Evolutionary conservation across 2,113 vertebrate genomes (phyloP), one percentile per base, ranked within the genome.

Genomic region (Chloebia gouldiae): DNA sequence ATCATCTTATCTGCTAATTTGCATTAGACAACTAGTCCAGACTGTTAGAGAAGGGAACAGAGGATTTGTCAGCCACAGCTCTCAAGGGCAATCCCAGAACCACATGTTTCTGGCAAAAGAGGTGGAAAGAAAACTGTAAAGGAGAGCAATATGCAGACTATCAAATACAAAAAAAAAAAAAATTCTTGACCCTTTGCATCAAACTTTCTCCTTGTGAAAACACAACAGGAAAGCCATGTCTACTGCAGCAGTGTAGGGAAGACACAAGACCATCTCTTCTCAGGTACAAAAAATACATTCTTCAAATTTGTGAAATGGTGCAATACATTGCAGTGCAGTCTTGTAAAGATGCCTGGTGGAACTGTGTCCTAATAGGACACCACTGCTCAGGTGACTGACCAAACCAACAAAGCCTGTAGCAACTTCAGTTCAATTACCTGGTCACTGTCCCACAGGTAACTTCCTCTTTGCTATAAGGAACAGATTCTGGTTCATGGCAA

Each of bases 1-100:
- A 72, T 61, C 42, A 92, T 53, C n/a, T 92, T 93, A 89, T 81
- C 45, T 76, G 49, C n/a, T 93, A 86, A 84, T 85, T 65, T 91
- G 53, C 73, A 25, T 45, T 63, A 81, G 44, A 35, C 0, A 2
- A 28, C 10, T 33, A 49, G 27, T 22, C 40, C 81, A 81, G 50
- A 61, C 25, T 49, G 11, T 19, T 13, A 66, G 10, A 6, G 25
- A 17, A 77, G 15, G 15, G 13, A 81, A 75, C 47, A 89, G 37
- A 70, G 68, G 44, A 84, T 49, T 84, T 0, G 0, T 31, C 66
- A 79, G 59, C 69, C 72, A 57, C 24, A 78, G 70, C 15, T 90
- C 40, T 44, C n/a, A 89, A 39, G 6, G 51, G 21, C 27, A 91
- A 84, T 37, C 47, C 35, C 33, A 84, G 56, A 86, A 51, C 20